Conservation (phyloP, 2,797 vertebrate genomes). For the Nothura maculosa region DNA sequence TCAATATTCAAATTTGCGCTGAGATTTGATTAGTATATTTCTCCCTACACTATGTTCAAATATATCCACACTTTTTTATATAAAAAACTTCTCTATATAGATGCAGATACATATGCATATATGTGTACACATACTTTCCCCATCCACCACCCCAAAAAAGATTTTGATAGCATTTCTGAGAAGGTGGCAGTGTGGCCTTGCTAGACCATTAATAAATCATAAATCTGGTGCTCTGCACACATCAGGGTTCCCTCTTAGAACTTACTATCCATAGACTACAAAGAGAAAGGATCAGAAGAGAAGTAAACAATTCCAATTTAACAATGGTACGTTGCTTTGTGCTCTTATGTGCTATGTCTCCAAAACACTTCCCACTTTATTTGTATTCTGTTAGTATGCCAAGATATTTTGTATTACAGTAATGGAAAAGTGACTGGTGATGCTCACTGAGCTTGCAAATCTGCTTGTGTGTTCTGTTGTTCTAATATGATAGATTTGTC, state of each 20-base stretch:
- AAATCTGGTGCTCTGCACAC: constrained; percentile 34
- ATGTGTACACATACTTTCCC: background rate
- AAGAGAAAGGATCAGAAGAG: constrained; percentile 51
- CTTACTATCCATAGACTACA: constrained; percentile 34
- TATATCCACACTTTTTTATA: background rate
- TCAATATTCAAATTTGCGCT: constrained; percentile 24
- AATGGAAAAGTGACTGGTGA: background rate
- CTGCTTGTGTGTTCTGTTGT: constrained; percentile 10
- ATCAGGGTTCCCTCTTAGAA: constrained; percentile 59
- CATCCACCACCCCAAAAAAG: background rate
- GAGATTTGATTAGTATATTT: constrained; percentile 21
- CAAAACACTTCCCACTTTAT: background rate
- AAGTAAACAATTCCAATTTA: constrained; percentile 49
- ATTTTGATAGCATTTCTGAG: background rate
- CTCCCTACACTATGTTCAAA: background rate
- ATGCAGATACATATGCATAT: background rate
- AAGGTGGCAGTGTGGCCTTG: background rate
- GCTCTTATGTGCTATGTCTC: background rate
- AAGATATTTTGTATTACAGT: constrained; percentile 12
- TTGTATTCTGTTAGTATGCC: background rate
- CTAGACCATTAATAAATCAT: constrained; percentile 66
- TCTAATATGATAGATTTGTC: constrained; percentile 10
- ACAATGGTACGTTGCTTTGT: constrained; percentile 7
- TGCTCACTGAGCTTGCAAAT: constrained; percentile 17
- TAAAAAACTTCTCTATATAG: too few species aligned